Evolutionary conservation across 2,888 invertebrate species (phyloP), one percentile per base, ranked within the genome.

Genomic region (Petrophora chlorosata): DNA sequence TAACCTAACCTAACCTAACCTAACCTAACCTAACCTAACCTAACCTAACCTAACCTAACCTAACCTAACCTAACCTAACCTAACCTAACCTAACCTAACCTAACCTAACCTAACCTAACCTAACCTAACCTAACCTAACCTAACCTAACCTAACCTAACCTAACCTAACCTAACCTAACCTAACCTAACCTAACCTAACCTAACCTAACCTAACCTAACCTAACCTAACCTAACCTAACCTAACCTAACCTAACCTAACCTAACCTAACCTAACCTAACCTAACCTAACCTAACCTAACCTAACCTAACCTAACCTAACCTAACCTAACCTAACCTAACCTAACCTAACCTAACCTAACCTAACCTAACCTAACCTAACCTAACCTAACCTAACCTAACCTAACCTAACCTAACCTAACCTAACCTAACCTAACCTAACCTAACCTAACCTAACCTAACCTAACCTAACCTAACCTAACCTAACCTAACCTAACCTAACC

Each of bases 1-100:
- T 47, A 47, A 47, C 47, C 47, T 47, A 47, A 45, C 38, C 39
- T 35, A 44, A 44, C 32, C 32, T 39, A 47, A 47, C 40, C 47
- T 39, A 47, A 47, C 40, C 47, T 40, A 47, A 47, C 48, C 52
- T 45, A 56, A 56, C 49, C 52, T 49, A 56, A 49, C 56, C 52
- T 48, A 56, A 51, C 55, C 55, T 51, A 47, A 49, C 49, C 52
- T 52, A 52, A 49, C 52, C 52, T 52, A 47, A 47, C 51, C 48
- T 47, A 47, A 48, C 48, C 52, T 51, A 47, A 51, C 50, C 49
- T 49, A 53, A 49, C 53, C 40, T 47, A 53, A 53, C 44, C 53
- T 53, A 53, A 53, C 54, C 54, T 50, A 54, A 53, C 53, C 53
- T 53, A 48, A 53, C 53, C 53, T 53, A 48, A 53, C 53, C 53